Percentiles rank a stretch among this genome's conserved stretches.
Conservation (phyloP, 2,888 invertebrate genomes). For the Pammene fasciana region DNA sequence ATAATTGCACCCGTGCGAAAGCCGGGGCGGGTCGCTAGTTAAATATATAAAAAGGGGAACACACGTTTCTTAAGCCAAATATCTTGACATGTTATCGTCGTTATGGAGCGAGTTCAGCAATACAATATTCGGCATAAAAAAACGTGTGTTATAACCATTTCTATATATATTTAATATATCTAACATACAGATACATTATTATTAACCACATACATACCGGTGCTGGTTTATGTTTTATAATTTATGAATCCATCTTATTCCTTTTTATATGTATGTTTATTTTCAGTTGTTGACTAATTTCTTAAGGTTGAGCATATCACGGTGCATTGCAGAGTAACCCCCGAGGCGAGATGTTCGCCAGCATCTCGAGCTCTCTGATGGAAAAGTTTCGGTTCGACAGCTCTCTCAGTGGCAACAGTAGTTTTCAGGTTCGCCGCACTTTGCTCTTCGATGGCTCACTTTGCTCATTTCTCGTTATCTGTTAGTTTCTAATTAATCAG, state of each 20-base stretch:
- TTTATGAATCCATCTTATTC: slow-evolving; percentile 48
- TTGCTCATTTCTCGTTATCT: slow-evolving; percentile 49
- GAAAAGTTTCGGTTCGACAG: slow-evolving; percentile 91
- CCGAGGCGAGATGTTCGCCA: slow-evolving; percentile 92
- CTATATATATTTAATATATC: no score
- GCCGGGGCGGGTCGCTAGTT: no score
- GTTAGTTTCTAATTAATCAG: slow-evolving; percentile 42
- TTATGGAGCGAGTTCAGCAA: no score
- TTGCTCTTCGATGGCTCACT: slow-evolving; percentile 70
- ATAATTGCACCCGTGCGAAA: no score
- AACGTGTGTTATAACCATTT: no score
- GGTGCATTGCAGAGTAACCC: slow-evolving; percentile 86
- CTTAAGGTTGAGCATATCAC: slow-evolving; percentile 49
- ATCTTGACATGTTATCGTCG: no score
- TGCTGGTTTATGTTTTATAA: slow-evolving; percentile 30
- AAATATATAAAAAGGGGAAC: no score
- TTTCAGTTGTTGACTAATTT: slow-evolving; percentile 40
- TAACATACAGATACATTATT: background rate
- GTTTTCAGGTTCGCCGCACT: slow-evolving; percentile 86
- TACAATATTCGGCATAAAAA: no score
- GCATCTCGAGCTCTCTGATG: slow-evolving; percentile 91
- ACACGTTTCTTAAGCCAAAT: no score
- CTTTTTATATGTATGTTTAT: slow-evolving; percentile 42
- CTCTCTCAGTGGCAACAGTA: slow-evolving; percentile 89
- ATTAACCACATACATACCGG: slow-evolving; percentile 19